Conservation (phyloP, 2,113 vertebrate species). For the Phyllostomus hastatus region DNA sequence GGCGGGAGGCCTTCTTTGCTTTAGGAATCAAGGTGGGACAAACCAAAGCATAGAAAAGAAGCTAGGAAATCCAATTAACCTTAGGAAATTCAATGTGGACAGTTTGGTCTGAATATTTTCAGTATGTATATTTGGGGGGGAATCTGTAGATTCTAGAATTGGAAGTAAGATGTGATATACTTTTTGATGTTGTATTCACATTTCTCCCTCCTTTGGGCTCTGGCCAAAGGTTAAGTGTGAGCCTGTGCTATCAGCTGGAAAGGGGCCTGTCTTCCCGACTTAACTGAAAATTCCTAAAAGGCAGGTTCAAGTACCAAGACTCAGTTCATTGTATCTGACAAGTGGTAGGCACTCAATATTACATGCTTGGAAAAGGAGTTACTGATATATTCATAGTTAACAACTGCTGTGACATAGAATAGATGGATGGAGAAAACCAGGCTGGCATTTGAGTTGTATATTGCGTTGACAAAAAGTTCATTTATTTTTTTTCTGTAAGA, state of each 20-base stretch:
- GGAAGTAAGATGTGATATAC: background rate
- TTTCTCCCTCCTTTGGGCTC: background rate
- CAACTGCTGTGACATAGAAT: background rate
- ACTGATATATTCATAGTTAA: background rate
- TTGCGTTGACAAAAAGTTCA: too few species aligned
- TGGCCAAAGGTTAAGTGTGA: too few species aligned
- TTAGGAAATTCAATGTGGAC: background rate
- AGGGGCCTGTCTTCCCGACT: background rate
- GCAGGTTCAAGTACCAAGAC: background rate
- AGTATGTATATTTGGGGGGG: background rate
- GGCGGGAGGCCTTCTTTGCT: constrained; percentile 12
- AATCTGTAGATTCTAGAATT: background rate
- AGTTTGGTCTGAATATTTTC: background rate
- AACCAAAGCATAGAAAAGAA: background rate
- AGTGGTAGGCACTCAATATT: background rate
- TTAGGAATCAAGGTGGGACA: background rate
- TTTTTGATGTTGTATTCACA: background rate
- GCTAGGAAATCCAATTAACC: background rate
- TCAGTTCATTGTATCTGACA: background rate
- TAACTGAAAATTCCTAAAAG: background rate
- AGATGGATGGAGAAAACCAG: background rate
- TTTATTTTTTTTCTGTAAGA: too few species aligned
- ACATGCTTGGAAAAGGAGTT: background rate
- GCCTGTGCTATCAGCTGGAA: background rate
- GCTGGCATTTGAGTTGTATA: background rate